These are phyloP conservation scores for Ptyas mucosa DNA, from an alignment of 2,113 vertebrate species.

Conservation along the genomic window DNA sequence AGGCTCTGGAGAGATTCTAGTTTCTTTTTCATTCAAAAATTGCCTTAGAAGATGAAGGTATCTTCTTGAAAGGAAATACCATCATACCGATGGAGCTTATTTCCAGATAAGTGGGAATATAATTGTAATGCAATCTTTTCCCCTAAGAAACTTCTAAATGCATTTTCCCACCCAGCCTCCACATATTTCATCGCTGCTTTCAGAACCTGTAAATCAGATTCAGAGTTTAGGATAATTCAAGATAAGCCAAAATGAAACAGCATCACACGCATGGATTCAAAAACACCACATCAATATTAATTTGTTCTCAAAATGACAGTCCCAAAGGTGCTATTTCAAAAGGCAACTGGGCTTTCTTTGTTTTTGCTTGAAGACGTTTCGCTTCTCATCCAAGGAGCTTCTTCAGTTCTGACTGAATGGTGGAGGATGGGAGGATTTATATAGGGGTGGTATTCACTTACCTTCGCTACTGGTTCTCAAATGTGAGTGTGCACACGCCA, in stretches of 20 bases:
- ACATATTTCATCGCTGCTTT: not conserved
- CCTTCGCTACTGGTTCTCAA: too few species aligned
- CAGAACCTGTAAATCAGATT: not conserved
- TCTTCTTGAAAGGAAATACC: not conserved
- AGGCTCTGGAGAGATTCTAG: not conserved
- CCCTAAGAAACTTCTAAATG: not conserved
- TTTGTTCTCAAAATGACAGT: not conserved
- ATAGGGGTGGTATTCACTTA: not conserved
- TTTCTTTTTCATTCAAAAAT: not conserved
- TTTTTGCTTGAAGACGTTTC: not conserved
- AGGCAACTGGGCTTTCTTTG: not conserved
- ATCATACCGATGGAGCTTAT: not conserved
- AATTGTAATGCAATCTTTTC: not conserved
- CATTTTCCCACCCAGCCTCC: not conserved
- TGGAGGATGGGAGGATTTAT: not conserved
- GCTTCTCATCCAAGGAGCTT: not conserved
- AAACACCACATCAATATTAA: not conserved
- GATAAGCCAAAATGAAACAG: constrained; percentile 15
- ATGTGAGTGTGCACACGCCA: too few species aligned
- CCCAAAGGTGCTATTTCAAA: not conserved
- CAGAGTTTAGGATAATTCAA: not conserved
- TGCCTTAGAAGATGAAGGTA: not conserved
- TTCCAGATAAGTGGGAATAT: not conserved
- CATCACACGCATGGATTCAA: not conserved
- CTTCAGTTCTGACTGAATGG: not conserved